phyloP scores from a whole-genome alignment of 2,113 vertebrate species.

The Astur gentilis region DNA sequence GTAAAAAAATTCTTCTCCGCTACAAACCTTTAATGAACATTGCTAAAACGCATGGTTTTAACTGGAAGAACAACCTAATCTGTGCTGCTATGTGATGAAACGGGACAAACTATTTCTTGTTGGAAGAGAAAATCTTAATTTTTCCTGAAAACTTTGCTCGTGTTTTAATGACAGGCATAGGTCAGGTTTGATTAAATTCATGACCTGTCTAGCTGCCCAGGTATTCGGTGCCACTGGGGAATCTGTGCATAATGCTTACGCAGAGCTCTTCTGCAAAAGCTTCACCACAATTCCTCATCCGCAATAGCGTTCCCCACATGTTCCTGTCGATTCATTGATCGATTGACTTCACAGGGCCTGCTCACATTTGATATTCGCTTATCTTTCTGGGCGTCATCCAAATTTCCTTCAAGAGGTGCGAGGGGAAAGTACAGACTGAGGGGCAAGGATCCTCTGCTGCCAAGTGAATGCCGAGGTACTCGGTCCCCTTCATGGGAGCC shows the following conservation, averaged over 20 bases:
- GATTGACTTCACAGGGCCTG: neutral
- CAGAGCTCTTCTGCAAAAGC: neutral
- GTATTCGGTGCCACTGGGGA: neutral
- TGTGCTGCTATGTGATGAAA: neutral
- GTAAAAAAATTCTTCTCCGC: neutral
- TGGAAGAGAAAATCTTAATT: neutral
- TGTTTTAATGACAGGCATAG: neutral
- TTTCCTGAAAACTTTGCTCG: neutral
- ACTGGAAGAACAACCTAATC: neutral
- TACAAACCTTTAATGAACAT: neutral
- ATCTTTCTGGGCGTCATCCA: neutral
- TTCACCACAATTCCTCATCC: neutral
- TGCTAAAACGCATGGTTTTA: neutral
- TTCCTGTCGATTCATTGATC: neutral
- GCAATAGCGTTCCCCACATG: neutral
- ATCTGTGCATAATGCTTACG: accelerated
- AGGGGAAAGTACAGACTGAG: neutral
- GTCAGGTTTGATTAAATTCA: neutral
- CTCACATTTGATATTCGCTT: accelerated
- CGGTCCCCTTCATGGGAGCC: neutral
- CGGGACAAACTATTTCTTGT: neutral
- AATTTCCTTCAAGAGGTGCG: neutral
- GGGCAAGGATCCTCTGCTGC: neutral
- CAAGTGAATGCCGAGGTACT: neutral
- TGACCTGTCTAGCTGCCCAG: neutral